Evolutionary conservation across 2,888 invertebrate species (phyloP).

Genomic region (Chrysolina americana): DNA sequence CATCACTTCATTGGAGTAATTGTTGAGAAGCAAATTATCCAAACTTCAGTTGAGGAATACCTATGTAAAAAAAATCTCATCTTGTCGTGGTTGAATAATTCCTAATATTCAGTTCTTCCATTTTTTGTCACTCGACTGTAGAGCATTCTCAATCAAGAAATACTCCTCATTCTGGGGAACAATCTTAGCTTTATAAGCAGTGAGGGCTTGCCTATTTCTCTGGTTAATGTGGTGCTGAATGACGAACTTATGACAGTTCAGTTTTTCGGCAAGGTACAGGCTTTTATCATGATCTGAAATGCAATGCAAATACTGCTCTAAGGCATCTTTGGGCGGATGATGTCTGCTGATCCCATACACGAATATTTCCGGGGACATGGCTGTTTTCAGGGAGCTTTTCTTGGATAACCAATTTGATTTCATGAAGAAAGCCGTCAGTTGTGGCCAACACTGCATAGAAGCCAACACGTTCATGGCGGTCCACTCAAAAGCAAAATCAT

Average conservation of each 20-base stretch:
- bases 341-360: conserved; percentile 62
- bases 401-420: conserved; percentile 73
- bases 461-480: conserved; percentile 62
- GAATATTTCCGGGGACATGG: conserved; percentile 61
- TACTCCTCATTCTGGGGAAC: conserved; percentile 80
- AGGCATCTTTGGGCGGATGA: conserved; percentile 67
- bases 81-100: conserved; percentile 1
- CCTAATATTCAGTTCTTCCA: conserved; percentile 58
- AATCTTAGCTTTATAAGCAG: conserved; percentile 76
- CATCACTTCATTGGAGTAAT: too few relatives aligned
- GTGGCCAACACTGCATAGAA: conserved; percentile 61
- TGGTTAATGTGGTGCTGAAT: conserved; percentile 76
- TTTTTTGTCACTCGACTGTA: conserved; percentile 65
- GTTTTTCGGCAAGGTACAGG: conserved; percentile 75
- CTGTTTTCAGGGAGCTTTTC: conserved; percentile 62
- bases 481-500: conserved; percentile 66
- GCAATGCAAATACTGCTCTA: conserved; percentile 64
- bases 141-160: conserved; percentile 80
- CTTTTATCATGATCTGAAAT: conserved; percentile 71
- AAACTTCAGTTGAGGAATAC: too few relatives aligned
- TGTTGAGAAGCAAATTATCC: too few relatives aligned
- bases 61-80: not conserved
- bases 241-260: conserved; percentile 78
- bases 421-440: conserved; percentile 58
- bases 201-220: conserved; percentile 75